A percentile compares a stretch with the other conserved stretches of the same genome.
Conservation (phyloP, 2,888 invertebrate species). For the Arge pagana region DNA sequence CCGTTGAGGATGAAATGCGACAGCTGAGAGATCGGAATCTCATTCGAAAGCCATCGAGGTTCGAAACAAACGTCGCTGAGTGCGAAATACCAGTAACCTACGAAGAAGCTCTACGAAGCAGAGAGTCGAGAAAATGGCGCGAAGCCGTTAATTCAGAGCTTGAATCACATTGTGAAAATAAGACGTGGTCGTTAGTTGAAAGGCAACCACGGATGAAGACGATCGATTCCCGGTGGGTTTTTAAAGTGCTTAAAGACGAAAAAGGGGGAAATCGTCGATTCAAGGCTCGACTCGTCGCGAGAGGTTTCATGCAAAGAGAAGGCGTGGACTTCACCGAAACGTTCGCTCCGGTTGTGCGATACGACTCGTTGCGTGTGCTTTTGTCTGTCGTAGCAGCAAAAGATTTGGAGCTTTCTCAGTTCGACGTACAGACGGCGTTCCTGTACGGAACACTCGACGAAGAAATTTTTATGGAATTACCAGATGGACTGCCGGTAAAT, state of each 20-base stretch:
- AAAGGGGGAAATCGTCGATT: conserved; percentile 11
- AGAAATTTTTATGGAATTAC: not conserved
- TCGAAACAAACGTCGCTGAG: conserved; percentile 6
- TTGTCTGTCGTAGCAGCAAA: not conserved
- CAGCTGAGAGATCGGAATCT: conserved; percentile 2
- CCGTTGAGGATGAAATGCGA: too few species aligned
- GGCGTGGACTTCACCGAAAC: conserved; percentile 24
- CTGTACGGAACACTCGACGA: conserved; percentile 4
- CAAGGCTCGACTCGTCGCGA: conserved; percentile 23
- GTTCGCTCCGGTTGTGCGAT: conserved; percentile 25
- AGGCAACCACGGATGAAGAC: conserved; percentile 12
- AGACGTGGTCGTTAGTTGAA: conserved; percentile 22
- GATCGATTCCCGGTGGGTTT: conserved; percentile 26
- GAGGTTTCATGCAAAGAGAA: conserved; percentile 22
- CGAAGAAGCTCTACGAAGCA: conserved; percentile 1
- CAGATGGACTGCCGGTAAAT: not conserved
- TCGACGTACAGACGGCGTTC: conserved; percentile 20
- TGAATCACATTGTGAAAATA: conserved; percentile 15
- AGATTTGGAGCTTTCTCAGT: conserved; percentile 18
- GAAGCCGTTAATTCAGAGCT: conserved; percentile 16
- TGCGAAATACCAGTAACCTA: conserved; percentile 2
- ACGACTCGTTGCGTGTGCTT: conserved; percentile 21
- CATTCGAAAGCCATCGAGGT: conserved; percentile 5
- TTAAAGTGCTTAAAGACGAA: conserved; percentile 8
- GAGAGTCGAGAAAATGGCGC: not conserved